Evolutionary conservation across 2,797 vertebrate species (phyloP).

Genomic region (Acrossocheilus wenchowensis): DNA sequence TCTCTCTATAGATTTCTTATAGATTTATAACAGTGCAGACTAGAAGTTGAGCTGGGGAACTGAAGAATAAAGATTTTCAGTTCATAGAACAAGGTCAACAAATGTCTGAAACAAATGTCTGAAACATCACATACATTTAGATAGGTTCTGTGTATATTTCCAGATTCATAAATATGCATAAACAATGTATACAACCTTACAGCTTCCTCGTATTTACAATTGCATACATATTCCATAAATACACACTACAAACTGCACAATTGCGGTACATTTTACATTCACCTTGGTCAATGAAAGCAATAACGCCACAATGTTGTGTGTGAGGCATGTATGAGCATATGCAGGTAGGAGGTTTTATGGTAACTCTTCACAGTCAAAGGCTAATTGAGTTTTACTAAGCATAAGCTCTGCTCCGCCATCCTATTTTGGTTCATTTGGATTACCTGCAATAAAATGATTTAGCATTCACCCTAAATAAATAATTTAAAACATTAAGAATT

Average conservation of each 20-base stretch:
- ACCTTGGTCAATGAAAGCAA: constrained; percentile 11
- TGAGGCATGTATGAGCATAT: constrained; percentile 50
- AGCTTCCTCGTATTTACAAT: not conserved
- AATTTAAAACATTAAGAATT: constrained; percentile 3
- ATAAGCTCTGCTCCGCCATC: constrained; percentile 47
- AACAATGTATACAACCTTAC: not conserved
- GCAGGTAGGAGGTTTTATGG: constrained; percentile 33
- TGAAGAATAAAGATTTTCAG: constrained; percentile 36
- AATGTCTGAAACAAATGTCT: not conserved
- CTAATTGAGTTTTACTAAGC: constrained; percentile 69
- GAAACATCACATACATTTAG: not conserved
- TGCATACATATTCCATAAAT: constrained; percentile 3
- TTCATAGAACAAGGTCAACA: constrained; percentile 25
- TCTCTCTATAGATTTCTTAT: constrained; percentile 32
- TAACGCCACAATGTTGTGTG: constrained; percentile 23
- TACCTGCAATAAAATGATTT: not conserved
- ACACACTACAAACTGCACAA: not conserved
- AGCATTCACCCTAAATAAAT: constrained; percentile 24
- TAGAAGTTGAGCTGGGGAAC: not conserved
- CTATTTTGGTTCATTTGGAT: constrained; percentile 67
- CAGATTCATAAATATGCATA: not conserved
- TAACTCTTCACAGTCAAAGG: constrained; percentile 64
- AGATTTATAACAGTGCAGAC: constrained; percentile 34
- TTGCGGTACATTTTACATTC: constrained; percentile 8
- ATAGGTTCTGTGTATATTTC: not conserved